A percentile compares a stretch with the other conserved stretches of the same genome.
Evolutionary conservation across 2,888 invertebrate species (phyloP).

Genomic region (Petrolisthes cinctipes): DNA sequence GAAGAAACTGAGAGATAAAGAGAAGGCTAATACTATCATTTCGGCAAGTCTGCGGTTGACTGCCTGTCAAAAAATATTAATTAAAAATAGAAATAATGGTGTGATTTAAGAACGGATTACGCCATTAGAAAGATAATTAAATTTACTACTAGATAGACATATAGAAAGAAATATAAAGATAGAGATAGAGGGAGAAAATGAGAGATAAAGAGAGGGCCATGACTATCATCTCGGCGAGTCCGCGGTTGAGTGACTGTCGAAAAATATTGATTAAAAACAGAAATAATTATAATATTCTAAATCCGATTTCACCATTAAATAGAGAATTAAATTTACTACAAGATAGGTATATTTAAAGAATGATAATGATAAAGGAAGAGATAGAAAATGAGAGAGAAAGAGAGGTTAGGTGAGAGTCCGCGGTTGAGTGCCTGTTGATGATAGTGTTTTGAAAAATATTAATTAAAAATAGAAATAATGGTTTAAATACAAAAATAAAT

Average conservation of each 20-base stretch:
- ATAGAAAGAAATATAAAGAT: too few relatives aligned
- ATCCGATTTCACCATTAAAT: background rate
- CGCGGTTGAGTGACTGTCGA: constrained; percentile 87
- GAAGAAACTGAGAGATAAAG: too few relatives aligned
- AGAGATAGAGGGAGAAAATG: too few relatives aligned
- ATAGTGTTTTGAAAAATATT: too few relatives aligned
- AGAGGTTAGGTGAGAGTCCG: constrained; percentile 93
- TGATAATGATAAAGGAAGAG: background rate
- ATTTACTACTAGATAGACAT: background rate
- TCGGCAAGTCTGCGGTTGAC: constrained; percentile 95
- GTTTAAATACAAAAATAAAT: background rate
- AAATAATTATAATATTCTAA: too few relatives aligned
- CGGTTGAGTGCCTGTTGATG: constrained; percentile 86
- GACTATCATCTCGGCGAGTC: constrained; percentile 95
- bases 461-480: background rate
- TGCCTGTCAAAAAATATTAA: constrained; percentile 70
- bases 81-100: background rate
- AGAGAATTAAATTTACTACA: background rate
- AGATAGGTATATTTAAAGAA: background rate
- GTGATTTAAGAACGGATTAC: too few relatives aligned
- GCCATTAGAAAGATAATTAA: background rate
- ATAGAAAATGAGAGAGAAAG: too few relatives aligned
- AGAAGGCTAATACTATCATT: constrained; percentile 97
- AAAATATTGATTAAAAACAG: too few relatives aligned
- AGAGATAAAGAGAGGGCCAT: too few relatives aligned